Percentiles rank a stretch among this genome's conserved stretches.
Evolutionary conservation across 2,888 invertebrate genomes (phyloP).

Genomic region (Phrixothrix hirtus): DNA sequence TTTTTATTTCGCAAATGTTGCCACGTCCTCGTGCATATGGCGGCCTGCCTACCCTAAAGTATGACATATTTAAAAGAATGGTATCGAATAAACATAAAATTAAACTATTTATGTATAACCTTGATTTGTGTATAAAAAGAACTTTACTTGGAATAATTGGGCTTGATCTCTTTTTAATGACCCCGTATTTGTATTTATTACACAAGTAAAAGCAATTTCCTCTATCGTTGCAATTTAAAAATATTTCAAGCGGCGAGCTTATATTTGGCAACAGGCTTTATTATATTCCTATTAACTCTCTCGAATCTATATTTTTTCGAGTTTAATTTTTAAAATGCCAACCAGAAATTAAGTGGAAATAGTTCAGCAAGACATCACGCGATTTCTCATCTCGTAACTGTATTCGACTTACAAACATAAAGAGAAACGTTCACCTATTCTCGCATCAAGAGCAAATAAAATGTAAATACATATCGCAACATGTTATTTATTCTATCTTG

Average conservation of each 20-base stretch:
- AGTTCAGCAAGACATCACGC: conserved; percentile 5
- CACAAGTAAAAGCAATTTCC: conserved; percentile 7
- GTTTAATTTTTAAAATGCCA: conserved; percentile 3
- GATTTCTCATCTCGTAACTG: conserved; percentile 1
- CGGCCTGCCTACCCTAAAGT: too few relatives aligned
- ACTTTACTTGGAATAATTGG: background rate
- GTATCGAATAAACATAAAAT: background rate
- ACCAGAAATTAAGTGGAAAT: conserved; percentile 3
- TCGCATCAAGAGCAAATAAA: conserved; percentile 9
- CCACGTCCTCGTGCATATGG: too few relatives aligned
- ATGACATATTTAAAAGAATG: too few relatives aligned
- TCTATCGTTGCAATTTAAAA: background rate
- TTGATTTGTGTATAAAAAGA: background rate
- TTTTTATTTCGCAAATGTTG: too few relatives aligned
- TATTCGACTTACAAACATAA: conserved; percentile 1
- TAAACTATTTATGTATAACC: background rate
- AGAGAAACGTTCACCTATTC: conserved; percentile 10
- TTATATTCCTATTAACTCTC: background rate
- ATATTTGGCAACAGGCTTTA: background rate
- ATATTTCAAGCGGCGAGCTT: background rate
- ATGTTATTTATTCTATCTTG: conserved; percentile 24
- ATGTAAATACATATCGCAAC: conserved; percentile 20
- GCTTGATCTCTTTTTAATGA: conserved; percentile 17
- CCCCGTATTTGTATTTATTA: conserved; percentile 2
- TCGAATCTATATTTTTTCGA: background rate